Base-by-base conservation (phyloP, 2,797 vertebrate genomes). In the Schizopygopsis malacanthus region DNA sequence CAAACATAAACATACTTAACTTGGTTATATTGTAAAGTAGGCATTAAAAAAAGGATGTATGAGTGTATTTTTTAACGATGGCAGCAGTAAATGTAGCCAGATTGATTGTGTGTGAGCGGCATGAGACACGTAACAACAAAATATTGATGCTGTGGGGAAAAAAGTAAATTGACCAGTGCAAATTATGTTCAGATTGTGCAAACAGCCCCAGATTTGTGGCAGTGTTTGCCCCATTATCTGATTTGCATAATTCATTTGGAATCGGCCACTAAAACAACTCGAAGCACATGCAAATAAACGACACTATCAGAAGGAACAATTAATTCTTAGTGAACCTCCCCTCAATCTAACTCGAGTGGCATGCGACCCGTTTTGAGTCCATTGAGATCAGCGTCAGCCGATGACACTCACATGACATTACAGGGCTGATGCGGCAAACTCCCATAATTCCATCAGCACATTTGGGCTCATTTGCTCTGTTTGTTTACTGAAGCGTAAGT, bases 401-500 rank as follows among this genome's bases (percentile, higher is more conserved):
- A 59, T 71, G 8, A 56, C 67, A 47, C 52, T 82, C 54, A 43
- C 22, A 63, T 50, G 56, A 63, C 28, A 73, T 73, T 75, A 83
- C 71, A 41, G 56, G 41, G n/a, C 33, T 61, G 69, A 73, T 82
- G 39, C 4, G 41, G n/a, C 70, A 56, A 71, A 50, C 81, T 75
- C 25, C 18, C 71, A 50, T 39, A 77, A 52, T 83, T 83, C 59
- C 45, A 52, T 83, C 56, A 39, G 82, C 22, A 54, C 54, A 76
- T 83, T 76, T 83, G 43, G 43, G 70, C 56, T 83, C 28, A 75
- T 75, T 61, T 83, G 37, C 56, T 63, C 25, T 18, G 56, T 79
- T 79, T 79, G 39, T 82, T 75, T 75, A 83, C 41, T 83, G 81
- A 75, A 83, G 71, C 65, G 71, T 25, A 83, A 75, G 71, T 75